phyloP scores from a whole-genome alignment of 2,113 vertebrate genomes.

The Sebastes schlegelii region DNA sequence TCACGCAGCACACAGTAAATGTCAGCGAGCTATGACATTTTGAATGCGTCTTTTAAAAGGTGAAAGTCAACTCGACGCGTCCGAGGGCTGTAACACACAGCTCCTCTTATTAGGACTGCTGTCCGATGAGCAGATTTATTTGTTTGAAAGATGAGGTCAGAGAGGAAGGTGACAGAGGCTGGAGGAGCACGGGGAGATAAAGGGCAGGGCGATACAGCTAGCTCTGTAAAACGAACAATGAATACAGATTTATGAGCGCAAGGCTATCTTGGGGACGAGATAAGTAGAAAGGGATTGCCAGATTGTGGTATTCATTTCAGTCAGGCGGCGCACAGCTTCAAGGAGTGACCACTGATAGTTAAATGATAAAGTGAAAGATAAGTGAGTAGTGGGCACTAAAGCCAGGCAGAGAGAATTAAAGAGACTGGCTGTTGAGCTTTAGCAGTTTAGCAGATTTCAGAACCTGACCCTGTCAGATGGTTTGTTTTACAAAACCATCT shows the following conservation, averaged over 20 bases:
- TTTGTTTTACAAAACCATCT: too few relatives aligned
- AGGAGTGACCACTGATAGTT: conserved; percentile 4
- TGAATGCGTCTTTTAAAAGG: conserved; percentile 65
- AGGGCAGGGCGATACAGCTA: conserved; percentile 28
- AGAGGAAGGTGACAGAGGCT: conserved; percentile 41
- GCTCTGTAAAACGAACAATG: conserved; percentile 34
- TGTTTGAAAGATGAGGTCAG: conserved; percentile 70
- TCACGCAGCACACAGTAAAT: conserved; percentile 46
- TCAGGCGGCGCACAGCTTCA: background rate
- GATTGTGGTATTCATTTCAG: conserved; percentile 1
- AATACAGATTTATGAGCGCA: conserved; percentile 56
- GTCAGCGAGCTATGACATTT: conserved; percentile 71
- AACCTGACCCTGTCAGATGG: too few relatives aligned
- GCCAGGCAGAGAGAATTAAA: conserved; percentile 30
- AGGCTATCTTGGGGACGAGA: conserved; percentile 38
- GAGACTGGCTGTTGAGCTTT: conserved; percentile 41
- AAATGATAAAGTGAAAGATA: conserved; percentile 32
- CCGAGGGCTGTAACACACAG: conserved; percentile 28
- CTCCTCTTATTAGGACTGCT: conserved; percentile 37
- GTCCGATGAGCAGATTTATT: conserved; percentile 63
- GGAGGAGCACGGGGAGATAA: conserved; percentile 38
- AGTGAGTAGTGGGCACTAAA: conserved; percentile 1
- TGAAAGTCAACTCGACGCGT: conserved; percentile 68
- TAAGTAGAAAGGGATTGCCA: conserved; percentile 22
- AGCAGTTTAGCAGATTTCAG: background rate